Conservation (phyloP, 2,888 invertebrate species). For the Apodemia mormo region DNA sequence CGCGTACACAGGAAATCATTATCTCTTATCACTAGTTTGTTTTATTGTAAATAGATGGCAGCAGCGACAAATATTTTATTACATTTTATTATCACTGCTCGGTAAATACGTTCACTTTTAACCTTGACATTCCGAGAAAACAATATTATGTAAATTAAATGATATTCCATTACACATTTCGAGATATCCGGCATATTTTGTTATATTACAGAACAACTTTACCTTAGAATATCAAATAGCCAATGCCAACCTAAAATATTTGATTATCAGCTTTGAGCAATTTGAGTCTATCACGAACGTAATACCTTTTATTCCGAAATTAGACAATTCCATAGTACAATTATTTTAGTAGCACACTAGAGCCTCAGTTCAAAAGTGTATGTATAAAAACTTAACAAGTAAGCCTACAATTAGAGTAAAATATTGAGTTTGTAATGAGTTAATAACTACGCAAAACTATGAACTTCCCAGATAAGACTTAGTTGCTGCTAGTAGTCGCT, state of each 20-base stretch:
- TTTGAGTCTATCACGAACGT: background rate
- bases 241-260: background rate
- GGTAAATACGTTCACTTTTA: constrained; percentile 38
- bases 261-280: background rate
- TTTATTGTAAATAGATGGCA: background rate
- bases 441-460: too few species aligned
- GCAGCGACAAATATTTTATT: background rate
- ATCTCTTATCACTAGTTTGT: constrained; percentile 7
- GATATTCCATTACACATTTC: constrained; percentile 11
- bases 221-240: background rate
- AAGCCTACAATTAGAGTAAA: too few species aligned
- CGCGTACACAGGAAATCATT: background rate
- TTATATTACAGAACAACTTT: background rate
- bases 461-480: too few species aligned
- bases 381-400: too few species aligned
- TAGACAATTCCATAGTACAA: background rate
- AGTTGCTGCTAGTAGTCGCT: too few species aligned
- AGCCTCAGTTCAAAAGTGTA: too few species aligned
- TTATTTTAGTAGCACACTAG: too few species aligned
- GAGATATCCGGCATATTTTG: constrained; percentile 8
- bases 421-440: too few species aligned
- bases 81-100: background rate
- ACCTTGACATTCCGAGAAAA: constrained; percentile 42
- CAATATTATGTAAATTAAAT: constrained; percentile 19
- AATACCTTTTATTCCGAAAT: background rate